Evolutionary conservation across 2,797 vertebrate genomes (phyloP).

Genomic region (Adrianichthys oophorus): DNA sequence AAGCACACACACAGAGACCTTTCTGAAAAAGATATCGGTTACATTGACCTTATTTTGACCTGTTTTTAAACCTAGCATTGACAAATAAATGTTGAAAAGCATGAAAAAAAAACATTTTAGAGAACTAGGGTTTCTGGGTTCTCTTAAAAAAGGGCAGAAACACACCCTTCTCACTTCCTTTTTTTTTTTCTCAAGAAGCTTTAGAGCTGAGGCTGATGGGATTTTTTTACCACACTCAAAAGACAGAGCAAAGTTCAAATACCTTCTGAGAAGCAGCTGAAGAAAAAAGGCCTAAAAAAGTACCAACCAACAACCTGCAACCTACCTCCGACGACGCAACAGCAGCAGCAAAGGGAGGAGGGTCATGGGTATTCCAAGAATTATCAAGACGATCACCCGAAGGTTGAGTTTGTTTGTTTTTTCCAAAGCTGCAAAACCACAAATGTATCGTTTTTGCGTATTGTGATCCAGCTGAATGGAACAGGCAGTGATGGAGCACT

Average conservation of each 20-base stretch:
- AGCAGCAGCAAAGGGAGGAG: slow-evolving; percentile 63
- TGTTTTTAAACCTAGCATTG: rapidly evolving
- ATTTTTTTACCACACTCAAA: no score
- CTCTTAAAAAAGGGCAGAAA: background rate
- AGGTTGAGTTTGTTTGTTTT: slow-evolving; percentile 14
- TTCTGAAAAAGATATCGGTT: background rate
- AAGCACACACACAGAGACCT: background rate
- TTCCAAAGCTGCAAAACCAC: slow-evolving; percentile 31
- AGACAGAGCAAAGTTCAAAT: background rate
- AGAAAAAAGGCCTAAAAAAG: background rate
- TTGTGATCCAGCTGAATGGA: background rate
- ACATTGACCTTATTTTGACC: background rate
- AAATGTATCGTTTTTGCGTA: slow-evolving; percentile 5
- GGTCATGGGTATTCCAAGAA: slow-evolving; percentile 67
- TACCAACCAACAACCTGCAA: background rate
- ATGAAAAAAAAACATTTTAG: no score
- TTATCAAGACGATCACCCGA: slow-evolving; percentile 35
- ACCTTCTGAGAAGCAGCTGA: background rate
- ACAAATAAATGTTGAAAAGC: background rate
- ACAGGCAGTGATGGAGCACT: slow-evolving; percentile 23
- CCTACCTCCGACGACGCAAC: slow-evolving; percentile 59
- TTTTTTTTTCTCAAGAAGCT: background rate
- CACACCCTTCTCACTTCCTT: slow-evolving; percentile 27
- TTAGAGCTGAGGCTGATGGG: background rate
- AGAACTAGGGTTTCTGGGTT: background rate